Base-by-base conservation (phyloP, 2,113 vertebrate species). In the Grus americana region DNA sequence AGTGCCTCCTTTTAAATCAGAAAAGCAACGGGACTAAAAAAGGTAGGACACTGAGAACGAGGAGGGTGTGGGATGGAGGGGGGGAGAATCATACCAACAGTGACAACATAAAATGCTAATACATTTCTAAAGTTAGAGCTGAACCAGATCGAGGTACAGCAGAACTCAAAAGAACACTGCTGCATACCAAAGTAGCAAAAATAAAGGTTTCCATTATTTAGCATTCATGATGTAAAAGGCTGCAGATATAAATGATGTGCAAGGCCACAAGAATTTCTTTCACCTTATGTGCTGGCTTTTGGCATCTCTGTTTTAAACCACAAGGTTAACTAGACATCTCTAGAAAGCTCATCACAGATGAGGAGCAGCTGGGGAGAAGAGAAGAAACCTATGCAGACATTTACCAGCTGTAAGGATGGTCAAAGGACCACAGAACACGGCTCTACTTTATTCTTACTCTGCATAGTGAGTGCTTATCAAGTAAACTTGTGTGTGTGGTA, bases 171-270 rank as follows among this genome's bases (percentile, higher is more conserved):
- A 76, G 67, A 95, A 79, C 74, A 59, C 47, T 85, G 92, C 89
- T 94, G 91, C 92, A 78, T 73, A 59, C 66, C 74, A 83, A 96
- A 94, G 94, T 36, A 91, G 86, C 88, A 97, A 90, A 90, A 97
- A 86, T 70, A 96, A 96, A 59, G 20, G n/a, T 81, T 81, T 91
- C 70, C 38, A 4, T 81, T 93, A 78, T 62, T 79, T 91, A 93
- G 81, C 59, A 91, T 93, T 93, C 79, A 81, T 71, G 36, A 74
- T 67, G 61, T 70, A 85, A 93, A 95, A 96, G 83, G 93, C 90
- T 67, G 40, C 42, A 81, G 57, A 78, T 93, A 93, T 22, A 85
- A 95, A 76, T 18, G 27, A 92, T 54, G 78, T 74, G 52, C 88
- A 97, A 97, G 90, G 96, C 92, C 93, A 86, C 93, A 0, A 89